Evolutionary conservation across 2,888 invertebrate genomes (phyloP), one percentile per base, ranked within the genome.

Genomic region (Drosophila infuscata): DNA sequence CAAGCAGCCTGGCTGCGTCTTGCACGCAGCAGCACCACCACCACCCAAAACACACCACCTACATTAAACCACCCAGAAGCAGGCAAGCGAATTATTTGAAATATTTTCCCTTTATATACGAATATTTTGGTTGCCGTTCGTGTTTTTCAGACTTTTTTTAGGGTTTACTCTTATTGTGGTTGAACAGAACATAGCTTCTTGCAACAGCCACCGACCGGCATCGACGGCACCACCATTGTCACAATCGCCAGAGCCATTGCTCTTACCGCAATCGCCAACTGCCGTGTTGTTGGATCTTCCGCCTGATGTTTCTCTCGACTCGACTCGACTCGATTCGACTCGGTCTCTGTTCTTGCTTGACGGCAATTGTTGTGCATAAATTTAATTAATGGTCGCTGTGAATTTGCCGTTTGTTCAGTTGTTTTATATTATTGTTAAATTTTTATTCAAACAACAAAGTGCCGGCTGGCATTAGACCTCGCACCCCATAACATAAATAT

Each of bases 81-180:
- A 79, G 58, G 81, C 82, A 79, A 78, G 79, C 79, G 78, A 81
- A 74, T 82, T 82, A 84, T 82, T 81, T 79, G 82, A 82, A 82
- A 83, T 82, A 82, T 82, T 82, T 81, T 66, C 82, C 63, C 68
- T 79, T 78, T 75, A 77, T 81, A 61, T 58, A 58, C 52, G 51
- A 76, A 58, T 63, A 64, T 67, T 76, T 70, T 68, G 53, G 60
- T 70, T 61, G 76, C 57, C 49, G 51, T 53, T 76, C 46, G 57
- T 65, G 71, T 76, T 70, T 76, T 70, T 30, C 57, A 70, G 63
- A 61, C 66, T 72, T 65, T 76, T 76, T 61, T 67, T 4, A 43
- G 43, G 56, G n/a, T 43, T 54, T 60, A 25, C 68, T 60, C 60
- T 35, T 70, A 36, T 46, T 70, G 56, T 71, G 43, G 56, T 35